Conservation (phyloP, 1,140 invertebrate species). For the Drosophila melanica region DNA sequence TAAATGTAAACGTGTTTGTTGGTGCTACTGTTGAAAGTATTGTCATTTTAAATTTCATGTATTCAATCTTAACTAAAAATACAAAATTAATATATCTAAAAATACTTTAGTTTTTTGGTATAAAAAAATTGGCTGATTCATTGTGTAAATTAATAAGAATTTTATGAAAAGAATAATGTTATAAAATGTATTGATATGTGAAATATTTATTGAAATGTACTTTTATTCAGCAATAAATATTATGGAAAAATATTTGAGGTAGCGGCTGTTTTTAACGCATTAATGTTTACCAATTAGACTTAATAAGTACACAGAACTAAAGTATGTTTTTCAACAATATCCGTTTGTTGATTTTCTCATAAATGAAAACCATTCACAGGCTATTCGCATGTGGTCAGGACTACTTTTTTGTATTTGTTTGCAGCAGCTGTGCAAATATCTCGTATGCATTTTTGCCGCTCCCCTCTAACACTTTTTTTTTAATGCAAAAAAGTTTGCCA, state of each 20-base stretch:
- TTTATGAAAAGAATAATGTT: too few relatives aligned
- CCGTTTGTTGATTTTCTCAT: constrained; percentile 31
- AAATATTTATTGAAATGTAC: too few relatives aligned
- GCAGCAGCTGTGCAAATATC: constrained; percentile 72
- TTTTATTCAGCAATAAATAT: neutral
- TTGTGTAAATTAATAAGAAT: too few relatives aligned
- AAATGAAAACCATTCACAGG: constrained; percentile 21
- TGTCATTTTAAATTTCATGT: too few relatives aligned
- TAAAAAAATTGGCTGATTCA: too few relatives aligned
- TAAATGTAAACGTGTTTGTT: too few relatives aligned
- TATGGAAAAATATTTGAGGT: too few relatives aligned
- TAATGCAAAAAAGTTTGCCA: constrained; percentile 38
- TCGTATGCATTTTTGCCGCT: constrained; percentile 32
- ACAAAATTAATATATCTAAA: too few relatives aligned
- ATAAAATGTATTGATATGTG: too few relatives aligned
- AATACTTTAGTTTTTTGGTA: too few relatives aligned
- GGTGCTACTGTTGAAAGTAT: too few relatives aligned
- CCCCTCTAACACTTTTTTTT: constrained; percentile 30
- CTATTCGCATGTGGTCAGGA: constrained; percentile 14
- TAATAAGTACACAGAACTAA: constrained; percentile 15
- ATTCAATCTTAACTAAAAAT: too few relatives aligned
- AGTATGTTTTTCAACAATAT: constrained; percentile 12
- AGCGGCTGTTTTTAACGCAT: neutral
- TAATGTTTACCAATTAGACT: constrained; percentile 4
- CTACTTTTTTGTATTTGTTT: constrained; percentile 48